Base-by-base conservation (phyloP, 2,888 invertebrate genomes). In the Pyrrhosoma nymphula region DNA sequence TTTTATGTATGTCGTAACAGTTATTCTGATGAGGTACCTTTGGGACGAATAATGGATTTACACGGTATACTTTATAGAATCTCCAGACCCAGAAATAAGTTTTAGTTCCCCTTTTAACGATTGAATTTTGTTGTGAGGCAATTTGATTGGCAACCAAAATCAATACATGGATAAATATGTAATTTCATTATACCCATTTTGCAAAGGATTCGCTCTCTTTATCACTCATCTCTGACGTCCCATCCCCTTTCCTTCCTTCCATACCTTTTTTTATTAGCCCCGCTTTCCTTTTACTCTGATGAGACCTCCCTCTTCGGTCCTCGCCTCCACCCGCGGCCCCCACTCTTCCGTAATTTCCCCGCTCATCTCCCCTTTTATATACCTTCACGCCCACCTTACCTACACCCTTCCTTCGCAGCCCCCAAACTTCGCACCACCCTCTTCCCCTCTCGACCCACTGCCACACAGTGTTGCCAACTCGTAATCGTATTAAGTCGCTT, bases 221-320 rank as follows among this genome's bases (percentile, higher is more conserved):
- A 69, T 26, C 69, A 23, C 26, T 69, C 69, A 69, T 69, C 23
- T 69, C 69, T 69, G 69, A 69, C 26, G n/a, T 26, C 26, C 69
- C 8, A 47, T 4, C 47, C 47, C 47, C 47, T 12, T n/a, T 69
- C 26, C 26, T n/a, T 12, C 26, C n/a, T n/a, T 26, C 26, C 16
- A 60, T 47, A 47, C 47, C 20, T 60, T 69, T 69, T 69, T 69
- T 69, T 69, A 69, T n/a, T 26, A 69, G 69, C n/a, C 69, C 0
- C 69, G 26, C 69, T 69, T n/a, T 69, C 69, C 69, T 69, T 69
- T 69, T n/a, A 69, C 69, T 69, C 69, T 69, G 69, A 69, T 69
- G 69, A 69, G 69, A 26, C 69, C 26, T 26, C 23, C 26, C n/a
- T 8, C 69, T 47, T 47, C 47, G 47, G 47, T 47, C 47, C 47